Evolutionary conservation across 1,140 invertebrate genomes (phyloP), one percentile per base, ranked within the genome.

Genomic region (Listronotus oregonensis): DNA sequence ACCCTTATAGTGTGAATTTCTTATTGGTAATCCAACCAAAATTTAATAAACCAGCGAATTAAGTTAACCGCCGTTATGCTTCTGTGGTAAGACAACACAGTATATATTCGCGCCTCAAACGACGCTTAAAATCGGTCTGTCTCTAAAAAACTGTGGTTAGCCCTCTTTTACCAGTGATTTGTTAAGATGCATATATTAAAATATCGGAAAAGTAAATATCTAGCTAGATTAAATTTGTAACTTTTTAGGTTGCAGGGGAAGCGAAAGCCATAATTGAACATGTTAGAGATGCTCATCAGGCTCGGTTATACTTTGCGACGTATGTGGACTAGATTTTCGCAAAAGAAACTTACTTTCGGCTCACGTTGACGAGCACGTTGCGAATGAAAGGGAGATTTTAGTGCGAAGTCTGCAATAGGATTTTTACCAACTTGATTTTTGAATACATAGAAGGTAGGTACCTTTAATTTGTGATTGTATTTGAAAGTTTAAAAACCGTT

Each of bases 311-410:
- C 73, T 85, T 61, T 92, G 90, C 68, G 85, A 88, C 58, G 77
- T 87, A 14, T 92, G 90, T 74, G 87, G 87, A 0, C 77, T 83
- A 46, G 84, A 87, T 57, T 86, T 90, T 70, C 73, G 82, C 43
- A 86, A 85, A 68, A 80, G 86, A 61, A 84, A 81, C 21, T 85
- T 88, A 63, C 78, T 91, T 3, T 84, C 83, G 0, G 71, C 80
- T 21, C 90, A 92, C 76, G 74, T 90, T 4, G 82, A 89, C 67
- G 83, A 87, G 62, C 88, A 90, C 72, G 81, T 87, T 3, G 83
- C 81, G 7, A 55, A 62, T 2, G 85, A 86, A 67, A 85, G 54
- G 83, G 84, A 1, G 82, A 87, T 63, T 89, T 69, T 82, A 87
- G 49, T 90, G 88, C 72, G 85, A 88, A 71, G 77, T 85, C 52